Base-by-base conservation (phyloP, 2,888 invertebrate species). In the Sycophila texana region DNA sequence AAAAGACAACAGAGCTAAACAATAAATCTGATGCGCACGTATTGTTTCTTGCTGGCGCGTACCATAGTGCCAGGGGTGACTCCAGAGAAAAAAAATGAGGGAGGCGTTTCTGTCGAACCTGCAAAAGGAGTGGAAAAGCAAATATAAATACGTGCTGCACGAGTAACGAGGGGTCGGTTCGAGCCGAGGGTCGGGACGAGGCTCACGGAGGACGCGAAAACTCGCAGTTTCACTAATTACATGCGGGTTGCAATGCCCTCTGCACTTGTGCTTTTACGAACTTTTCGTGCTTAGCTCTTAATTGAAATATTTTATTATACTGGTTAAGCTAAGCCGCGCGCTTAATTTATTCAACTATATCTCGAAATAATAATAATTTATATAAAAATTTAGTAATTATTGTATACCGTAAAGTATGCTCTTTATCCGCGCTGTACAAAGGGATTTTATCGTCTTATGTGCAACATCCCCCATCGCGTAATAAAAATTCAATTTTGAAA, bases 201-300 rank as follows among this genome's bases (percentile, higher is more conserved):
- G n/a, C 13, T 12, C n/a, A 10, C 20, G 55, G 55, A 70, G 20
- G 30, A 39, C 65, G 65, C 63, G 74, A 65, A 74, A 74, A 66
- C 58, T 39, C 66, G 74, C 66, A 57, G 75, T 68, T 75, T 55
- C 61, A 61, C 68, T 76, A 70, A 76, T 76, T 76, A 68, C 68
- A 20, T 18, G 47, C 18, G 51, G 14, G 65, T 39, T 4, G n/a
- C 47, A 7, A 4, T 39, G 7, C 26, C 26, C 10, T 26, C 20
- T 67, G 10, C 51, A 5, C 30, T 51, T 53, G 16, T 22, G 22
- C 26, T 26, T 61, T 22, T 72, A 39, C 7, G 39, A 39, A 47
- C 49, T 51, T 66, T 18, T 49, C 49, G 47, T 12, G 49, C 66
- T 65, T 65, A 18, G 26, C 14, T 22, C 22, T 39, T 5, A 39